Base-by-base conservation (phyloP, 2,888 invertebrate genomes). In the Scotopteryx bipunctaria region DNA sequence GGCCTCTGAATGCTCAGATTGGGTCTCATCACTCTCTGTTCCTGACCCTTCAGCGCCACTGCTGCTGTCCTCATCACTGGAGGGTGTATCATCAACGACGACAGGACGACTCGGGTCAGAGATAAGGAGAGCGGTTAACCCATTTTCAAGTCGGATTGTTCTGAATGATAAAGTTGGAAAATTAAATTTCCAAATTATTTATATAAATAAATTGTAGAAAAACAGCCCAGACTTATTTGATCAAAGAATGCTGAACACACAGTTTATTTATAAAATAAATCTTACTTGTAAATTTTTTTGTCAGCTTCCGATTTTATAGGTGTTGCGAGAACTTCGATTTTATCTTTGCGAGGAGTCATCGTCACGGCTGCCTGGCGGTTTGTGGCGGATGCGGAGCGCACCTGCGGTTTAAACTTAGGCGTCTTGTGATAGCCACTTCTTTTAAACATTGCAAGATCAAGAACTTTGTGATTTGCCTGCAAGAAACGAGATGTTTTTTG, bases 291-390 rank as follows among this genome's bases (percentile, higher is more conserved):
- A 48, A 93, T 85, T 74, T 96, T 96, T 74, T 94, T 94, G 81
- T 96, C 96, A 61, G 93, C 93, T 46, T 91, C 91, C 40, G 96
- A 95, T 83, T 95, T 95, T 23, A 92, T 91, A 5, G 96, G 96
- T 59, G 87, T 81, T 35, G 86, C 67, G 55, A 93, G 77, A 68
- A 85, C 74, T 60, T 84, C 81, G 50, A 89, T 83, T 81, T 84
- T 88, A 76, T 87, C 86, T 57, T 76, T 79, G 53, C 73, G 76
- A 53, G 57, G 63, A 37, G 70, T 57, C 73, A 81, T 67, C 46
- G 66, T 68, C 36, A 71, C 49, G 16, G 69, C 44, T 53, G 69
- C 68, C 57, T 77, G 79, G 43, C 73, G 73, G 55, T 61, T 77
- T 57, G 67, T 77, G 13, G 79, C 55, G 54, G 73, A 67, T 64